phyloP scores from a whole-genome alignment of 2,797 vertebrate species.

The Schizothorax lantsangensis region DNA sequence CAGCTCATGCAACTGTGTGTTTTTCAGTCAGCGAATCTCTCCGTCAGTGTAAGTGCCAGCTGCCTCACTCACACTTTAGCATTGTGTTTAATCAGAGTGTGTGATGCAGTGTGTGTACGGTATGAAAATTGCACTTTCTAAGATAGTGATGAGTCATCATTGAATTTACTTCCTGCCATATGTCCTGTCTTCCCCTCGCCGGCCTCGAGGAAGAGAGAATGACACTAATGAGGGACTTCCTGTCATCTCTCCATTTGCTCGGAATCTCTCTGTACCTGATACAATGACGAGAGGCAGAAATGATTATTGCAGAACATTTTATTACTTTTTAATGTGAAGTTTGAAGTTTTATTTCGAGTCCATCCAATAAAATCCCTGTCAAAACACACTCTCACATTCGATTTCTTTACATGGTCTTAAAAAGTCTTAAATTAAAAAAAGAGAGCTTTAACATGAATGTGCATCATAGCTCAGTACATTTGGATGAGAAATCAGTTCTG shows the following conservation, averaged over 20 bases:
- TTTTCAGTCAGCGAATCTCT: conserved; percentile 6
- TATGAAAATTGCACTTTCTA: not conserved
- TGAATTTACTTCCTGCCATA: conserved; percentile 34
- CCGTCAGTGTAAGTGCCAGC: conserved; percentile 8
- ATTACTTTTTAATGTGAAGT: conserved; percentile 8
- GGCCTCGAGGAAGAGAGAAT: conserved; percentile 11
- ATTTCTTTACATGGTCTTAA: not conserved
- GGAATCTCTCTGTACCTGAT: not conserved
- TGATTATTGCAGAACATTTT: conserved; percentile 9
- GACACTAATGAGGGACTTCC: conserved; percentile 45
- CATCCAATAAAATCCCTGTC: not conserved
- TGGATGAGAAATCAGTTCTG: not conserved
- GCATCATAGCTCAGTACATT: not conserved
- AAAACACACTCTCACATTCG: not conserved
- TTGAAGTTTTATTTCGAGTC: conserved; percentile 22
- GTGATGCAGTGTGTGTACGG: not conserved
- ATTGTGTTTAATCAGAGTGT: conserved; percentile 31
- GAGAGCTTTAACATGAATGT: not conserved
- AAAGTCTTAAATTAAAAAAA: too few relatives aligned
- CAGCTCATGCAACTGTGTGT: conserved; percentile 1
- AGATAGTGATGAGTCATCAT: conserved; percentile 44
- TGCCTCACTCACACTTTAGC: conserved; percentile 17
- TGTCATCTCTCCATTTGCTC: conserved; percentile 27
- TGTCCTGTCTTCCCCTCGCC: conserved; percentile 29
- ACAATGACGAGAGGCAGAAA: not conserved